phyloP scores from a whole-genome alignment of 2,797 vertebrate genomes.

The Acrossocheilus fasciatus region DNA sequence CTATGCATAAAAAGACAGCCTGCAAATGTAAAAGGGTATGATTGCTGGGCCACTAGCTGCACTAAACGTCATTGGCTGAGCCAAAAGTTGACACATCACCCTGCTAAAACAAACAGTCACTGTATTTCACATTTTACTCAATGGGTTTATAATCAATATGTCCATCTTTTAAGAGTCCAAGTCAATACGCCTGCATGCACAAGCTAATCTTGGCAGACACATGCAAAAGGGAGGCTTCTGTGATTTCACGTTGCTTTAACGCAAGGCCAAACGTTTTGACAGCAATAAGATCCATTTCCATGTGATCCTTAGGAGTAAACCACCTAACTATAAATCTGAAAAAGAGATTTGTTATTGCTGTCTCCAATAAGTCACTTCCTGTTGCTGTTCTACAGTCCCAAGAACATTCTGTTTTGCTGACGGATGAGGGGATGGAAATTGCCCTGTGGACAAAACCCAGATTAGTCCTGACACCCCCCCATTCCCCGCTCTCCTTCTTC shows the following conservation, averaged over 20 bases:
- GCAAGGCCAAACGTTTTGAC: conserved; percentile 22
- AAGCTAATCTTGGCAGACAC: neutral
- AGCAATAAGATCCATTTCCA: conserved; percentile 28
- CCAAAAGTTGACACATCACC: neutral
- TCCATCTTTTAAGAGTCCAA: neutral
- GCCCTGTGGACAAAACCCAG: conserved; percentile 79
- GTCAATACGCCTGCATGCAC: neutral
- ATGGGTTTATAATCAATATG: neutral
- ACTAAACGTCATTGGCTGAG: neutral
- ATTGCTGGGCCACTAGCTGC: neutral
- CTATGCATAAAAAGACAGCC: neutral
- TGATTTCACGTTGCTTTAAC: neutral
- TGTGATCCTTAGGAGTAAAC: conserved; percentile 9
- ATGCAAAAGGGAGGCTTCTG: neutral
- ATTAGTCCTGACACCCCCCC: conserved; percentile 75
- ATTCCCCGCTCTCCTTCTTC: conserved; percentile 72
- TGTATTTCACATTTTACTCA: neutral
- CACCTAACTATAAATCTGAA: conserved; percentile 45
- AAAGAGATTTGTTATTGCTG: conserved; percentile 26
- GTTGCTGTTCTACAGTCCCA: conserved; percentile 46
- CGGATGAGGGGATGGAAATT: conserved; percentile 70
- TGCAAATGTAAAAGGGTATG: neutral
- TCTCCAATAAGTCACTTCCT: conserved; percentile 56
- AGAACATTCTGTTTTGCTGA: conserved; percentile 43
- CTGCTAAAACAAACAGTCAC: neutral